Evolutionary conservation across 2,113 vertebrate genomes (phyloP), one percentile per base, ranked within the genome.

Genomic region (Theristicus caerulescens): DNA sequence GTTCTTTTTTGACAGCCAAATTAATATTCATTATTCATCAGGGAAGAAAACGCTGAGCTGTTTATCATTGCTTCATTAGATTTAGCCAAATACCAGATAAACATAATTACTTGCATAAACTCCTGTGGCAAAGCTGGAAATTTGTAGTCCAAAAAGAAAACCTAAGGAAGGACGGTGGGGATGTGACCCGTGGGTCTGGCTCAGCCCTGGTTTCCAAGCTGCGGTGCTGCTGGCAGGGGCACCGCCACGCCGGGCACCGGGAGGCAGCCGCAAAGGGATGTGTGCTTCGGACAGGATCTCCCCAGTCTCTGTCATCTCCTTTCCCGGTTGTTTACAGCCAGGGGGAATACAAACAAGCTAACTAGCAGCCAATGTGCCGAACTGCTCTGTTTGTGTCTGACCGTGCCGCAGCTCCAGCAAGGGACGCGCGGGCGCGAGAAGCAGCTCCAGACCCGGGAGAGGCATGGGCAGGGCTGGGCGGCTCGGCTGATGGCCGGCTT

Each of bases 21-120:
- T 98, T 98, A 98, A 98, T 98, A 98, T 97, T 98, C 97, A 97
- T 98, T 97, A 98, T 96, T 92, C 96, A 88, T 89, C 62, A 46
- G 94, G 94, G 87, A 90, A 94, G 94, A 96, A 97, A 98, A 96
- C 4, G 86, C 95, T 97, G 97, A 96, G 97, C 92, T 98, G 98
- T 98, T 98, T 97, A 92, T 97, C 96, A 69, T 65, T 94, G 97
- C 96, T 98, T 98, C 98, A 97, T 98, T 98, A 98, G 95, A 96
- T 97, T 97, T 97, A 93, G 97, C 97, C 97, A 98, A 98, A 98
- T 97, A 97, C 96, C 94, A 65, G 95, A 95, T 96, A 94, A 97
- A 98, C 58, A 13, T 96, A 98, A 98, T 98, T 97, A 97, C 87
- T 96, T 94, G 94, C 90, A 94, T 86, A 98, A 97, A 96, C 87